These are phyloP conservation scores for Drosophila birchii DNA, from an alignment of 2,888 invertebrate species.

Conservation along the genomic window DNA sequence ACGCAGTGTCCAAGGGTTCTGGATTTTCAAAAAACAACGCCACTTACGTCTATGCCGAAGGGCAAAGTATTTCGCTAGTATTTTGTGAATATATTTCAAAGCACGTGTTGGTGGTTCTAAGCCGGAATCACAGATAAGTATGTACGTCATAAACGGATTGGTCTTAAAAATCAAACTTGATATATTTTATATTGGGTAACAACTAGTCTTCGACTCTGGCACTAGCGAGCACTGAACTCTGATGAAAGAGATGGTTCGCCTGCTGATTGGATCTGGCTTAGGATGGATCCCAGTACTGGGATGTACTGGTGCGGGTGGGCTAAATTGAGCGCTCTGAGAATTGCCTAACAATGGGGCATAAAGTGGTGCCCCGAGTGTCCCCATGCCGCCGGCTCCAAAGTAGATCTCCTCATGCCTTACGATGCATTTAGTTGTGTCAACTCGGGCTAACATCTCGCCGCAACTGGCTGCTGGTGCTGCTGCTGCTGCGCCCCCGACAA, in stretches of 20 bases:
- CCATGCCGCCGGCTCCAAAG: constrained; percentile 13
- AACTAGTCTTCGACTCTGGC: constrained; percentile 6
- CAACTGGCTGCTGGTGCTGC: constrained; percentile 28
- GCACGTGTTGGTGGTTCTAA: background rate
- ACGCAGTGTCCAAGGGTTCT: constrained; percentile 18
- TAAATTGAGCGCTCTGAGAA: constrained; percentile 11
- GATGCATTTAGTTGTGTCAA: constrained; percentile 51
- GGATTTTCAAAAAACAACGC: background rate
- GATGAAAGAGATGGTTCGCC: constrained; percentile 1
- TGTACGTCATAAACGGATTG: background rate
- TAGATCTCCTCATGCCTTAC: constrained; percentile 12
- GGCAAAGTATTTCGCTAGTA: background rate
- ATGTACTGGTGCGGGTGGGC: background rate
- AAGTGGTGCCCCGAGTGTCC: constrained; percentile 28
- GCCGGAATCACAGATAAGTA: background rate
- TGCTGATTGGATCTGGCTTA: constrained; percentile 7
- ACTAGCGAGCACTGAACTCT: constrained; percentile 8
- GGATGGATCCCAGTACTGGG: background rate
- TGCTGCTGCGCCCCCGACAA: constrained; percentile 57
- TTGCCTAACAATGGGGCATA: constrained; percentile 19
- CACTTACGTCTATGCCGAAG: background rate
- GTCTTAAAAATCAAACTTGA: constrained; percentile 5
- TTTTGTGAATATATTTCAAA: background rate
- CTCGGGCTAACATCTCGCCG: constrained; percentile 41
- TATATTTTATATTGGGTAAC: constrained; percentile 9